Percentiles rank a stretch among this genome's conserved stretches.
phyloP scores from a whole-genome alignment of 2,888 invertebrate genomes.

The Emmelina monodactyla region DNA sequence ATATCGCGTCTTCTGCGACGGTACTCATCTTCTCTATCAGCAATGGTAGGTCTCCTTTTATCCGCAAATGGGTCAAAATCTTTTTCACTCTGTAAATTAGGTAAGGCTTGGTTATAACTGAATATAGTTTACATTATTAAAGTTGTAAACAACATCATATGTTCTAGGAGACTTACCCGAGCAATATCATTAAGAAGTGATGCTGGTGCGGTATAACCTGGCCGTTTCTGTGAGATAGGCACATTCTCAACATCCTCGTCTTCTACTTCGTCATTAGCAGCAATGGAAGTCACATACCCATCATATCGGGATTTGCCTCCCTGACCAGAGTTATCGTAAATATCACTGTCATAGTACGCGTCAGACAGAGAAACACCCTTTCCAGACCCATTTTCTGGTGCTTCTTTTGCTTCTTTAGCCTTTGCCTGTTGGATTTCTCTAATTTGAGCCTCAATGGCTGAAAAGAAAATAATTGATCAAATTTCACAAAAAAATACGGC shows the following conservation, averaged over 20 bases:
- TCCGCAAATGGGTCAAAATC: slow-evolving; percentile 96
- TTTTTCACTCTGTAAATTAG: slow-evolving; percentile 81
- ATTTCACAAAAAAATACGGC: too few relatives aligned
- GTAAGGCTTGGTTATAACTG: too few relatives aligned
- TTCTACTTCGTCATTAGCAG: slow-evolving; percentile 94
- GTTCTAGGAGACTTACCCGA: slow-evolving; percentile 66
- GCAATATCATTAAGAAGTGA: slow-evolving; percentile 90
- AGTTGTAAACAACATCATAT: too few relatives aligned
- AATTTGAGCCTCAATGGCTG: slow-evolving; percentile 96
- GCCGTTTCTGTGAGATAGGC: slow-evolving; percentile 75
- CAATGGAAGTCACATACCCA: slow-evolving; percentile 96
- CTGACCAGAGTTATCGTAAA: slow-evolving; percentile 79
- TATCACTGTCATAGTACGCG: slow-evolving; percentile 90
- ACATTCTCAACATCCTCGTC: slow-evolving; percentile 89
- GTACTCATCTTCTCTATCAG: slow-evolving; percentile 97
- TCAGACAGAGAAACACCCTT: slow-evolving; percentile 89
- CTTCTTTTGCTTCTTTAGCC: slow-evolving; percentile 75
- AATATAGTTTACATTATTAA: too few relatives aligned
- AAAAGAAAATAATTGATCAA: slow-evolving; percentile 20
- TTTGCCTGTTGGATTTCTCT: slow-evolving; percentile 89
- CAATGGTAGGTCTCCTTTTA: slow-evolving; percentile 88
- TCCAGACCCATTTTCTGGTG: slow-evolving; percentile 68
- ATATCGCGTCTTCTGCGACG: slow-evolving; percentile 85
- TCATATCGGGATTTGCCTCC: slow-evolving; percentile 82
- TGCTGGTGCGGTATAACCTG: slow-evolving; percentile 85